Conservation (phyloP, 92 coral and sea anemone genomes). For the Epizoanthus rinbou region DNA sequence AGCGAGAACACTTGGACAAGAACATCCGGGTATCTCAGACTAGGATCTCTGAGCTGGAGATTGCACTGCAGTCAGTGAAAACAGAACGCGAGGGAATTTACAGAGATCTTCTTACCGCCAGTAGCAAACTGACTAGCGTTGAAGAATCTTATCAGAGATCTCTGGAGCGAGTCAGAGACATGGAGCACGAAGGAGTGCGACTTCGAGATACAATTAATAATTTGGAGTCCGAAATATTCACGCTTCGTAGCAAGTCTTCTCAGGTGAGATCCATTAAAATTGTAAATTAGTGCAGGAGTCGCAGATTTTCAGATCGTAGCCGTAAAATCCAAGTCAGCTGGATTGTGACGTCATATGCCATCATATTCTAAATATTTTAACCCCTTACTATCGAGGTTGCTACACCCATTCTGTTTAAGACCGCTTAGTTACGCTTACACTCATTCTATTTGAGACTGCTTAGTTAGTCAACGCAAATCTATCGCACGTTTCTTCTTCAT, state of each 20-base stretch:
- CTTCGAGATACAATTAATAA: constrained; percentile 55
- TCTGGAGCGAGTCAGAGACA: constrained; percentile 59
- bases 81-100: constrained; percentile 55
- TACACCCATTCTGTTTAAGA: too few relatives aligned
- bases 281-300: too few relatives aligned
- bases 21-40: constrained; percentile 50
- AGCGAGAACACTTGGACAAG: constrained; percentile 46
- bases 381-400: too few relatives aligned
- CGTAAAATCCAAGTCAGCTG: too few relatives aligned
- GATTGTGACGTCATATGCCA: too few relatives aligned
- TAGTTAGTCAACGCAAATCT: too few relatives aligned
- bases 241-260: constrained; percentile 43
- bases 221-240: constrained; percentile 66
- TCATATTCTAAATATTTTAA: too few relatives aligned
- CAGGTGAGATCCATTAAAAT: constrained; percentile 37
- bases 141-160: constrained; percentile 65
- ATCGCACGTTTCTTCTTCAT: too few relatives aligned
- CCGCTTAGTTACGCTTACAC: too few relatives aligned
- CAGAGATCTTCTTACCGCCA: constrained; percentile 50
- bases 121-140: constrained; percentile 51
- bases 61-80: constrained; percentile 44
- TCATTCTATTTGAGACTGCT: too few relatives aligned
- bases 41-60: constrained; percentile 61
- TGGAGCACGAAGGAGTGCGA: constrained; percentile 55
- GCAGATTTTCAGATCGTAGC: too few relatives aligned